Evolutionary conservation across 30 jellyfish, hydroid and myxozoan genomes (phyloP), one percentile per base, ranked within the genome.

Genomic region (Cassiopea andromeda): DNA sequence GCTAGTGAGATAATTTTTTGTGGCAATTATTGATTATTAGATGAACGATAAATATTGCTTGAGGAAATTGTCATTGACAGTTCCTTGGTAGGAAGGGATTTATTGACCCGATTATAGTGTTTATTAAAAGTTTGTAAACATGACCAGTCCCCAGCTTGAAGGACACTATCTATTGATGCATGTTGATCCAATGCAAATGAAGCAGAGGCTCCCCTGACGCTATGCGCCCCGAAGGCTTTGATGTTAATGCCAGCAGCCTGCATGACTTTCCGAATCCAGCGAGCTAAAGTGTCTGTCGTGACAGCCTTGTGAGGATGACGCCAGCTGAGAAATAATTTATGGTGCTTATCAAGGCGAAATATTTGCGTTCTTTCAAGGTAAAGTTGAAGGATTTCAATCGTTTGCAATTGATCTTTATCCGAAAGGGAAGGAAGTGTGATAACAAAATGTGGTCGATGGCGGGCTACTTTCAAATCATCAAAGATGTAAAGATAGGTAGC

Each of bases 191-290:
- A 54, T 0, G 80, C 89, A 2, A 12, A 45, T 1, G 89, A 81
- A 60, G 89, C 80, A 58, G 89, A 57, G 48, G 89, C 89, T 5
- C 81, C 80, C 8, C 89, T 5, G 48, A 64, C 80, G 43, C 68
- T 43, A 59, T 60, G 69, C 7, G 89, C 89, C 10, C 80, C 80
- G 46, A 50, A 80, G 46, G 67, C 64, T 44, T 80, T 59, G 44
- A 58, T 54, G 60, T 80, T 77, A 5, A 80, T 80, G 47, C 38
- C 38, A 27, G 38, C 38, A 27, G 38, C 38, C 38, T 27, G 38
- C 89, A 80, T 47, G 48, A 54, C 89, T 19, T 47, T 61, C 43
- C 60, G 57, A 17, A 83, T 83, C 91, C 91, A 83, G 57, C 84
- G 72, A 47, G 84, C 83, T 19, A 80, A 9, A 14, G 80, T 80